Evolutionary conservation across 2,888 invertebrate genomes (phyloP).

Genomic region (Oegoconia quadripuncta): DNA sequence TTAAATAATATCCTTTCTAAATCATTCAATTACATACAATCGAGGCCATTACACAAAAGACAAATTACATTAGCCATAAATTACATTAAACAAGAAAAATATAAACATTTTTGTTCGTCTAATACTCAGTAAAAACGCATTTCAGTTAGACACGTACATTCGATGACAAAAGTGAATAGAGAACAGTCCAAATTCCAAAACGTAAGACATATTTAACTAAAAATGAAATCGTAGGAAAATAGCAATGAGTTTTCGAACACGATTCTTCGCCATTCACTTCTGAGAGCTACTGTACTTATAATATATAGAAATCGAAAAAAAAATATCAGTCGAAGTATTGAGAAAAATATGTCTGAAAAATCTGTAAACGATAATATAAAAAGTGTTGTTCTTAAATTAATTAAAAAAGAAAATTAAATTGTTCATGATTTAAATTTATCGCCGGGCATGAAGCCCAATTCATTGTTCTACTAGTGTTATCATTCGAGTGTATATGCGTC

Average conservation of each 20-base stretch:
- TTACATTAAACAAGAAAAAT: conserved; percentile 9
- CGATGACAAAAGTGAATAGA: too few relatives aligned
- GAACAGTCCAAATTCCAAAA: too few relatives aligned
- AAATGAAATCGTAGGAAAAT: too few relatives aligned
- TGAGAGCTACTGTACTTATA: too few relatives aligned
- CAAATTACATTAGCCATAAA: conserved; percentile 11
- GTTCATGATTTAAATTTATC: conserved; percentile 33
- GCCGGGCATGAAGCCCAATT: too few relatives aligned
- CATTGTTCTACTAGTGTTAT: too few relatives aligned
- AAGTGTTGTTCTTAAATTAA: conserved; percentile 17
- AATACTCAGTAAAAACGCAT: conserved; percentile 15
- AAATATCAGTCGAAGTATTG: conserved; percentile 20
- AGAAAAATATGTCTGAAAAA: conserved; percentile 15
- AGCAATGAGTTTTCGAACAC: too few relatives aligned
- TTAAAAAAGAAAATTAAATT: conserved; percentile 25
- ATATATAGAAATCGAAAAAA: conserved; percentile 7
- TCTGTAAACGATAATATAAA: conserved; percentile 20
- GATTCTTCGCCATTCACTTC: too few relatives aligned
- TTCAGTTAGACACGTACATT: conserved; percentile 13
- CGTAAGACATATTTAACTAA: too few relatives aligned
- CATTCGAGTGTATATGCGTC: too few relatives aligned
- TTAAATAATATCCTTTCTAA: conserved; percentile 13
- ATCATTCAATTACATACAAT: conserved; percentile 8
- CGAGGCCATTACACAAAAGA: conserved; percentile 11
- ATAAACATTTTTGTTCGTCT: conserved; percentile 20